phyloP scores from a whole-genome alignment of 2,113 vertebrate species.

The Hyperopisus bebe region DNA sequence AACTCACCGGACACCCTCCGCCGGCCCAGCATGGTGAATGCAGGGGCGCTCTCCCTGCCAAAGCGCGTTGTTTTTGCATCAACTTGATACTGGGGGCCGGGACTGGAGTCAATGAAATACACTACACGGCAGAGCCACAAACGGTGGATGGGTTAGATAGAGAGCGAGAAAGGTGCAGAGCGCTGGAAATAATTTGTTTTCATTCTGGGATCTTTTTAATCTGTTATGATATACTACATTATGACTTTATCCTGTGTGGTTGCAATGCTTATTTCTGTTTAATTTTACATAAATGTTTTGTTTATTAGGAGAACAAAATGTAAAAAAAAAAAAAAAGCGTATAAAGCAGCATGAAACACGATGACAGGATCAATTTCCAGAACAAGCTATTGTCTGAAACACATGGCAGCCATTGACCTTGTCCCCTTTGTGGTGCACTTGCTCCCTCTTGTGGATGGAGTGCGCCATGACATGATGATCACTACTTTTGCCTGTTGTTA shows the following conservation, averaged over 20 bases:
- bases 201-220: not conserved
- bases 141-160: not conserved
- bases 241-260: not conserved
- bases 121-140: slow-evolving; percentile 45
- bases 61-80: slow-evolving; percentile 72
- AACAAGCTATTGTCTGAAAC: not conserved
- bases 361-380: not conserved
- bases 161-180: not conserved
- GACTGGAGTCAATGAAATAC: slow-evolving; percentile 64
- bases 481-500: not conserved
- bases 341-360: not conserved
- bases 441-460: slow-evolving; percentile 6
- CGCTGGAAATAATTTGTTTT: not conserved
- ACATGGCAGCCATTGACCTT: not conserved
- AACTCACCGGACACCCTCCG: slow-evolving; percentile 49
- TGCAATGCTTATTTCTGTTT: not conserved
- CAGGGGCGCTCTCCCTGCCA: slow-evolving; percentile 65
- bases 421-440: not conserved
- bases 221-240: not conserved
- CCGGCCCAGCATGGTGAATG: slow-evolving; percentile 74
- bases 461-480: not conserved
- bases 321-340: not conserved
- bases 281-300: not conserved
- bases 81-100: slow-evolving; percentile 74
- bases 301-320: not conserved